Evolutionary conservation across 1,140 invertebrate genomes (phyloP).

Genomic region (Microvelia longipes): DNA sequence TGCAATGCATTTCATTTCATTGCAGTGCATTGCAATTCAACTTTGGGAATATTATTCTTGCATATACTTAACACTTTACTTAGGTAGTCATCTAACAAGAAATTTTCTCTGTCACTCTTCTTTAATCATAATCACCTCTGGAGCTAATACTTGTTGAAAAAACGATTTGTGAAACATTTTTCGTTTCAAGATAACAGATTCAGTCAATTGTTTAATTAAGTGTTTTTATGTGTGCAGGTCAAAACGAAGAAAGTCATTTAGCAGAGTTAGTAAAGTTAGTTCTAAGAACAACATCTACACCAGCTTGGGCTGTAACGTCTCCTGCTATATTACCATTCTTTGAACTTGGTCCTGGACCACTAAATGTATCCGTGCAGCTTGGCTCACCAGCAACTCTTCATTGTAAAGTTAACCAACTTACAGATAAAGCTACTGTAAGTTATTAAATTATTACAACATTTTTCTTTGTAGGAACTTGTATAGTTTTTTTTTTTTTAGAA

Average conservation of each 20-base stretch:
- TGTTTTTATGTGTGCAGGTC: constrained; percentile 7
- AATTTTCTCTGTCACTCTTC: too few species aligned
- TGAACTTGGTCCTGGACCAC: constrained; percentile 38
- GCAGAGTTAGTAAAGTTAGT: constrained; percentile 14
- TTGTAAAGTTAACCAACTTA: constrained; percentile 52
- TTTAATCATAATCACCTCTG: too few species aligned
- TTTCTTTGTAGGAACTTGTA: background rate
- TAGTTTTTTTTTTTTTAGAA: background rate
- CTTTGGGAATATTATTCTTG: too few species aligned
- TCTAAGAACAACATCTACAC: constrained; percentile 6
- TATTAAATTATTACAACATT: background rate
- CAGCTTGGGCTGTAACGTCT: constrained; percentile 32
- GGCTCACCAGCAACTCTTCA: constrained; percentile 47
- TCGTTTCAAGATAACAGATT: too few species aligned
- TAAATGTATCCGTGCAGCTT: constrained; percentile 50
- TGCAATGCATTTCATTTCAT: too few species aligned
- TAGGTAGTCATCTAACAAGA: too few species aligned
- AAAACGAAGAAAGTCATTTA: constrained; percentile 12
- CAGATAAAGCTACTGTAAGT: constrained; percentile 49
- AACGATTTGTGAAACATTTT: too few species aligned
- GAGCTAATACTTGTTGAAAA: too few species aligned
- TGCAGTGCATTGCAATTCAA: too few species aligned
- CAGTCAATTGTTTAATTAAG: too few species aligned
- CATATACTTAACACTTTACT: too few species aligned
- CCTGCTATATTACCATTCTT: constrained; percentile 45